Percentiles rank a stretch among this genome's conserved stretches.
Conservation (phyloP, 1,140 invertebrate genomes). For the Goniozus legneri region DNA sequence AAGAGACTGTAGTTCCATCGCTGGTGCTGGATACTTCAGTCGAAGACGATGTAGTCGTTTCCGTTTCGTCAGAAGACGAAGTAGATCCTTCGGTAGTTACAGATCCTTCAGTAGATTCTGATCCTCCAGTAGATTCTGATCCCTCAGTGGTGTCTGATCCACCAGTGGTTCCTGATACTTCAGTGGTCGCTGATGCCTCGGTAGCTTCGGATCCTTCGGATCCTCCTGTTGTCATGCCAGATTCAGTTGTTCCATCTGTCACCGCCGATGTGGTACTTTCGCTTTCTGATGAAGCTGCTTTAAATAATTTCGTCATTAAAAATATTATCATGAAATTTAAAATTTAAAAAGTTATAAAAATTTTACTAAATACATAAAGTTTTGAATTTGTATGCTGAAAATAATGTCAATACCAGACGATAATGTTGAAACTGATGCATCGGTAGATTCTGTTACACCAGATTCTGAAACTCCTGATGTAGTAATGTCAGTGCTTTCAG, state of each 20-base stretch:
- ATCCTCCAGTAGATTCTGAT: constrained; percentile 3
- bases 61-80: too few relatives aligned
- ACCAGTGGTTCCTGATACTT: constrained; percentile 1
- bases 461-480: constrained; percentile 18
- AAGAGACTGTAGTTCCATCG: constrained; percentile 9
- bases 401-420: too few relatives aligned
- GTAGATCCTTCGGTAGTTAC: constrained; percentile 8
- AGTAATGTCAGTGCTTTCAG: constrained; percentile 7
- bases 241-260: too few relatives aligned
- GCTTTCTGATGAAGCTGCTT: background rate
- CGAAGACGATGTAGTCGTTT: constrained; percentile 2
- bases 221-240: constrained; percentile 13
- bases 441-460: constrained; percentile 4
- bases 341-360: too few relatives aligned
- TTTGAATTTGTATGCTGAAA: too few relatives aligned
- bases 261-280: background rate
- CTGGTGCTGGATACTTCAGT: background rate
- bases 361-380: too few relatives aligned
- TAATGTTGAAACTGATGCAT: background rate
- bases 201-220: background rate
- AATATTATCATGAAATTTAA: too few relatives aligned
- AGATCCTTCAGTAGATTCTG: constrained; percentile 13
- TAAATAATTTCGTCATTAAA: background rate
- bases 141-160: constrained; percentile 4
- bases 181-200: background rate